A percentile compares a stretch with the other conserved stretches of the same genome.
Evolutionary conservation across 2,888 invertebrate genomes (phyloP).

Genomic region (Sinohyriopsis cumingii): DNA sequence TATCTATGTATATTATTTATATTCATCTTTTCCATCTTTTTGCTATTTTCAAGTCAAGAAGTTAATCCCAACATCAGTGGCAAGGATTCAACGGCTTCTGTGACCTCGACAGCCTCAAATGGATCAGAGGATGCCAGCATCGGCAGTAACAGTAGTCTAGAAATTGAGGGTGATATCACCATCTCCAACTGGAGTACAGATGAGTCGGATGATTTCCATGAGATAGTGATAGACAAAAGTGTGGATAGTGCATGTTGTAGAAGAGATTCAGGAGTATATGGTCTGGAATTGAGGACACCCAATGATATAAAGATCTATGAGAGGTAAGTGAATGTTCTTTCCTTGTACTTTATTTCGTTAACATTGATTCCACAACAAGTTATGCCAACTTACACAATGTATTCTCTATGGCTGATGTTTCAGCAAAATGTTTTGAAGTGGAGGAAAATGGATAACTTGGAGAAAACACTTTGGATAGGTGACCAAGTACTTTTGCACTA

Average conservation of each 20-base stretch:
- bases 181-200: slow-evolving; percentile 16
- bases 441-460: too few species aligned
- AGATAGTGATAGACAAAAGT: slow-evolving; percentile 1
- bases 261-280: slow-evolving; percentile 17
- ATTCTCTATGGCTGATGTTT: too few species aligned
- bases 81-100: slow-evolving; percentile 78
- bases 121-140: slow-evolving; percentile 75
- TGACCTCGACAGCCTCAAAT: slow-evolving; percentile 60
- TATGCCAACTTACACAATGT: too few species aligned
- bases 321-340: slow-evolving; percentile 12
- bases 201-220: slow-evolving; percentile 1
- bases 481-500: too few species aligned
- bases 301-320: slow-evolving; percentile 31
- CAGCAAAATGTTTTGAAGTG: too few species aligned
- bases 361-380: not conserved
- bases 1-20: too few species aligned
- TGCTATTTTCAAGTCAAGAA: slow-evolving; percentile 42
- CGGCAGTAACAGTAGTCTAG: slow-evolving; percentile 7
- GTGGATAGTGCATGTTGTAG: slow-evolving; percentile 9
- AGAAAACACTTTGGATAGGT: too few species aligned
- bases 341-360: not conserved
- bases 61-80: slow-evolving; percentile 67
- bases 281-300: slow-evolving; percentile 23
- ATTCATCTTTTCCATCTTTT: not conserved
- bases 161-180: slow-evolving; percentile 24